Percentiles rank a stretch among this genome's conserved stretches.
Conservation (phyloP, 2,113 vertebrate species). For the Buteo buteo region DNA sequence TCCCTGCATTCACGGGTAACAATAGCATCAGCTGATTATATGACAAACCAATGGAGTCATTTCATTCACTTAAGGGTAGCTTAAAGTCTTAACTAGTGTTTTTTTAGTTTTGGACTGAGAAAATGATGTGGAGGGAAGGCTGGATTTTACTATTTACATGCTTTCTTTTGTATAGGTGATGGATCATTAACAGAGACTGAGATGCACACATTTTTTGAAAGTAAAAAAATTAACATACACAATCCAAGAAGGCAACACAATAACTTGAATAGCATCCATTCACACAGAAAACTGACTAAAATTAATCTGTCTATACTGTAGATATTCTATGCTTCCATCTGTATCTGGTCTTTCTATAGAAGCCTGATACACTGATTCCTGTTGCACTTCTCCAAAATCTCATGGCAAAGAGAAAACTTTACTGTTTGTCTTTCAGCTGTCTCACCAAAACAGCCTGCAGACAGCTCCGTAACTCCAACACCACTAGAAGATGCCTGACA, state of each 20-base stretch:
- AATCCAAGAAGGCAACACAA: neutral
- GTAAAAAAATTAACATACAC: neutral
- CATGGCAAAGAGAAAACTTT: neutral
- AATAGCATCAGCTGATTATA: neutral
- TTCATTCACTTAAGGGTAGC: neutral
- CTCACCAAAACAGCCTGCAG: neutral
- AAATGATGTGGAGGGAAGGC: neutral
- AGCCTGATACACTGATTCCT: neutral
- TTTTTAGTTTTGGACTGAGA: neutral
- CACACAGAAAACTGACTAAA: neutral
- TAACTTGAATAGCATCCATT: neutral
- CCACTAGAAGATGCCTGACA: neutral
- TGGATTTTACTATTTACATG: neutral
- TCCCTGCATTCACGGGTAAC: neutral
- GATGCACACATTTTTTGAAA: neutral
- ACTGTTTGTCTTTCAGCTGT: neutral
- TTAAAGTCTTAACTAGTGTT: neutral
- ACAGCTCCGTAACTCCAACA: neutral
- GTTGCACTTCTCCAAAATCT: neutral
- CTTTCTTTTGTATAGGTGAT: neutral
- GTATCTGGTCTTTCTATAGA: neutral
- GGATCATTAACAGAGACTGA: neutral
- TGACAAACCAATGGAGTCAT: neutral
- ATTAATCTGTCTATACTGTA: neutral
- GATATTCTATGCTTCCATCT: neutral